A percentile compares a stretch with the other conserved stretches of the same genome.
Conservation (phyloP, 2,888 invertebrate species). For the Leptothorax acervorum region DNA sequence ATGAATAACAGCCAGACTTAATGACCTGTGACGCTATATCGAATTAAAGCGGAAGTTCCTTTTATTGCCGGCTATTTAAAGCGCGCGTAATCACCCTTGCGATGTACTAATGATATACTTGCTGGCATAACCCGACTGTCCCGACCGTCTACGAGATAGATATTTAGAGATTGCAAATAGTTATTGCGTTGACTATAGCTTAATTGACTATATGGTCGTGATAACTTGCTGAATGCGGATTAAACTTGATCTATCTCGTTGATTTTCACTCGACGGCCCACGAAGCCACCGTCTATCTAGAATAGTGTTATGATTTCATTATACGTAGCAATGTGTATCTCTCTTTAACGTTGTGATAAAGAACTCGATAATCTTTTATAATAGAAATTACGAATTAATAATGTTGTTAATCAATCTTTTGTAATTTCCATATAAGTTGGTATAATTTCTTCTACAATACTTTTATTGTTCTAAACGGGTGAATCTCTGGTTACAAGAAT, state of each 20-base stretch:
- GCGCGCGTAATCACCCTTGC: constrained; percentile 60
- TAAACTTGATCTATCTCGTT: constrained; percentile 25
- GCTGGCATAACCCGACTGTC: constrained; percentile 53
- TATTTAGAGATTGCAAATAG: constrained; percentile 22
- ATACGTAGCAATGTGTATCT: constrained; percentile 19
- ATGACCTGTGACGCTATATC: constrained; percentile 71
- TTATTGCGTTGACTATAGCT: constrained; percentile 18
- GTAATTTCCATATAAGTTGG: not conserved
- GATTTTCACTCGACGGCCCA: constrained; percentile 31
- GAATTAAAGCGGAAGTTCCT: constrained; percentile 78
- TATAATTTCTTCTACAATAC: not conserved
- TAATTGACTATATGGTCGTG: not conserved
- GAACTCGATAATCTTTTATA: not conserved
- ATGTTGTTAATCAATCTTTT: not conserved
- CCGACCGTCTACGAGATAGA: constrained; percentile 47
- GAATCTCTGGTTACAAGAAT: not conserved
- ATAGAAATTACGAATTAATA: not conserved
- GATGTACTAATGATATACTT: constrained; percentile 61
- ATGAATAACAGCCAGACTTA: constrained; percentile 59
- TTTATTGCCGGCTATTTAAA: constrained; percentile 72
- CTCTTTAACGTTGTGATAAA: constrained; percentile 9
- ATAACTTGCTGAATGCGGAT: constrained; percentile 16
- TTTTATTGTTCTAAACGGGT: not conserved
- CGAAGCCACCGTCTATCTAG: constrained; percentile 10
- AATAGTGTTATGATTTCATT: constrained; percentile 38